These are phyloP conservation scores for Ellobius talpinus DNA, from an alignment of 2,113 vertebrate species.

Conservation along the genomic window DNA sequence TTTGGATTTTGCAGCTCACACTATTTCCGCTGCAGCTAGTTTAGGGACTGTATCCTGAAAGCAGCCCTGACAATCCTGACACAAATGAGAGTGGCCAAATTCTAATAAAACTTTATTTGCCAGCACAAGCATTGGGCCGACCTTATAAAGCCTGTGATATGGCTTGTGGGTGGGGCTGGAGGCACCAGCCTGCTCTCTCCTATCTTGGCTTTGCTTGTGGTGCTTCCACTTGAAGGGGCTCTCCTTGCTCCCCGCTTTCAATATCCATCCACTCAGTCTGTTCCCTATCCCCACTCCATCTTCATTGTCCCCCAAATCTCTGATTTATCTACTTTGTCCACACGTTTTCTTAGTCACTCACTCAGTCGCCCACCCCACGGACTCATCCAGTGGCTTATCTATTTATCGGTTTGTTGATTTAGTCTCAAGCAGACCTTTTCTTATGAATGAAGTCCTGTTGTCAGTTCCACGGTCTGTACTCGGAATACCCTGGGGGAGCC, in stretches of 20 bases:
- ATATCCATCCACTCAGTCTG: not conserved
- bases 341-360: too few relatives aligned
- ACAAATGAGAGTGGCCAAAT: not conserved
- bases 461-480: not conserved
- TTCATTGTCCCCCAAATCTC: not conserved
- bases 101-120: slow-evolving; percentile 66
- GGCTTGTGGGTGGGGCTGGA: not conserved
- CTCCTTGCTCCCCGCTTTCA: not conserved
- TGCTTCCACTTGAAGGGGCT: not conserved
- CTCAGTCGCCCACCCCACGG: not conserved
- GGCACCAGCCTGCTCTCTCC: not conserved
- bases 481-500: not conserved
- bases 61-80: too few relatives aligned
- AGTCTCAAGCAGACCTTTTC: not conserved
- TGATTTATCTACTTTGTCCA: not conserved
- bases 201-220: not conserved
- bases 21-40: not conserved
- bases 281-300: not conserved
- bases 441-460: not conserved
- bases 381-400: not conserved
- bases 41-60: too few relatives aligned
- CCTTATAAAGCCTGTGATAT: not conserved
- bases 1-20: not conserved
- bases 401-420: not conserved
- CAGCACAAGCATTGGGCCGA: not conserved